Evolutionary conservation across 2,888 invertebrate genomes (phyloP), one percentile per base, ranked within the genome.

Genomic region (Charanyca ferruginea): DNA sequence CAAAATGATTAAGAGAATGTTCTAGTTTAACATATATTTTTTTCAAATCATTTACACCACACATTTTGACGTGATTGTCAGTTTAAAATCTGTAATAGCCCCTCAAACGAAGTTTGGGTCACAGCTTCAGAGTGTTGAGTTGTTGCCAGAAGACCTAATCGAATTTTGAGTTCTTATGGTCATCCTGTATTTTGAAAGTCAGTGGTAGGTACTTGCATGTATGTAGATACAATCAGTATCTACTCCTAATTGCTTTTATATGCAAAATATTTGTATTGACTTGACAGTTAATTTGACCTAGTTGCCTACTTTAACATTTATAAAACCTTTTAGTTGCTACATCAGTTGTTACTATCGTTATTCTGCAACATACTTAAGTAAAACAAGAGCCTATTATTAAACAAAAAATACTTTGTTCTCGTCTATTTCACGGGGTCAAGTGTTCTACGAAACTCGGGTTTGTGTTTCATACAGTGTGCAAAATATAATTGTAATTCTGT

Each of bases 401-500:
- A 58, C 3, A 6, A n/a, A 61, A 32, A 11, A 13, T 8, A 47
- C 25, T 8, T 25, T n/a, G 20, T 38, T 47, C 45, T 35, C 18
- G 2, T 13, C 5, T 38, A n/a, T 22, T n/a, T 9, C 0, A 7
- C 18, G 5, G 4, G 23, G 32, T 32, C 41, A 47, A 53, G 13
- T 32, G 23, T 32, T 8, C 35, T 8, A 38, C 18, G 1, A 28
- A 20, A 11, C 7, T 20, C 11, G 22, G 22, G 28, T 35, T 74
- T 66, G 53, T 9, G 44, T 44, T 35, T 38, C 8, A 16, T 28
- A 49, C n/a, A 35, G 16, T n/a, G 22, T 23, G 28, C n/a, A 41
- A 42, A 55, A 47, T 35, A 32, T 35, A 51, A 49, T 51, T 11
- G n/a, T 49, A 28, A 6, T 7, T 61, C 18, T 48, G 45, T 48